Base-by-base conservation (phyloP, 2,113 vertebrate genomes). In the Gavialis gangeticus region DNA sequence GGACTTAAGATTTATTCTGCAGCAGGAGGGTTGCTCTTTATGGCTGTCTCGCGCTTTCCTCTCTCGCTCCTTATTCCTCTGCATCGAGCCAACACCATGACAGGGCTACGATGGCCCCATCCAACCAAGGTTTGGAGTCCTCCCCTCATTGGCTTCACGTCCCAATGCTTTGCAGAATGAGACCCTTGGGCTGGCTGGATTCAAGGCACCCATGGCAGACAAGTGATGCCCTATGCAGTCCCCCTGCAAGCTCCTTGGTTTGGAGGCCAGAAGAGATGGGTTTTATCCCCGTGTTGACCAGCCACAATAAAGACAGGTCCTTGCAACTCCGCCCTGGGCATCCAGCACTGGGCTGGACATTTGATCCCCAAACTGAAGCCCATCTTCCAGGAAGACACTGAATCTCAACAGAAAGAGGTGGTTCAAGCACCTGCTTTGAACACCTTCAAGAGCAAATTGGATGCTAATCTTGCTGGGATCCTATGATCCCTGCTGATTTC, bases 1-100 rank as follows among this genome's bases (percentile, higher is more conserved):
- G 95, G 96, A 96, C 95, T 96, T 96, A 95, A 97, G 92, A 95
- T 92, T 59, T 85, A 55, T 69, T 88, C 89, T 95, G 89, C 95
- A 95, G 96, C 90, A 4, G 96, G 93, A 92, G 94, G 83, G 24
- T 60, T 93, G 91, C 91, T 97, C 76, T 82, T 96, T 96, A 97
- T 96, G 95, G 92, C 92, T 96, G 76, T 94, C 95, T 94, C 95
- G 93, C 96, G 96, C 93, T 93, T 79, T 92, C 84, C 17, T 17
- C 75, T 66, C 91, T 93, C 77, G 66, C 3, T 58, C 93, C 90
- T 71, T 0, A 81, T 92, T 83, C 56, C 10, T 10, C 64, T 62
- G 88, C 81, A 30, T 56, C 81, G 89, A 90, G 90, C 30, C 77
- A 94, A 90, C 76, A 19, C 30, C 25, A 34, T 22, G n/a, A 16